Evolutionary conservation across 2,113 vertebrate species (phyloP).

Genomic region (Sapayoa aenigma): DNA sequence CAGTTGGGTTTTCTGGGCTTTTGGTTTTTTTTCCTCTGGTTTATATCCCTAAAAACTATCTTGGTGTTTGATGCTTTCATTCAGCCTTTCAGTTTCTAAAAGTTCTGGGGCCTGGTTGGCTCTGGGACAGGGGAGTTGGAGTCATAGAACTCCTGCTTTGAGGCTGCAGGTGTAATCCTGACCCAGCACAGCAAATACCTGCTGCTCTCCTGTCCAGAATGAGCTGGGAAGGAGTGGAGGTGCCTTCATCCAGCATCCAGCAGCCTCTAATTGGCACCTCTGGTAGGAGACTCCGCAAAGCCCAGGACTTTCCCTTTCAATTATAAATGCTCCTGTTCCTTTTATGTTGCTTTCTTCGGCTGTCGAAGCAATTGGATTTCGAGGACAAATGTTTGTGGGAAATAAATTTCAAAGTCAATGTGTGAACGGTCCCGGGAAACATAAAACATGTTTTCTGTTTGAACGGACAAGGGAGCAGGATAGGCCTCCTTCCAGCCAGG

Average conservation of each 20-base stretch:
- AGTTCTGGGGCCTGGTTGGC: conserved; percentile 20
- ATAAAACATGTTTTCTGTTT: not conserved
- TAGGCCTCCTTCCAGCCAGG: not conserved
- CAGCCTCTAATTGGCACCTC: conserved; percentile 39
- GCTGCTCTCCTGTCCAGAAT: rapidly evolving
- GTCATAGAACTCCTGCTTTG: not conserved
- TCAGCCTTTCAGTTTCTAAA: conserved; percentile 27
- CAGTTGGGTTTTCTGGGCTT: not conserved
- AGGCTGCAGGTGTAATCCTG: not conserved
- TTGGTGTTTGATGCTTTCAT: conserved; percentile 43
- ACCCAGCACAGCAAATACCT: not conserved
- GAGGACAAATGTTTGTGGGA: conserved; percentile 35
- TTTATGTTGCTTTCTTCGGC: not conserved
- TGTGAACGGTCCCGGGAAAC: not conserved
- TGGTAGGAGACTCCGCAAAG: not conserved
- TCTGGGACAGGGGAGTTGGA: not conserved
- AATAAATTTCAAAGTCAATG: not conserved
- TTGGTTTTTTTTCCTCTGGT: not conserved
- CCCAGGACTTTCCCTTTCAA: conserved; percentile 23
- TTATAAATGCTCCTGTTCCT: conserved; percentile 34
- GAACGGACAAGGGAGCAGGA: not conserved
- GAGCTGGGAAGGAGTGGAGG: not conserved
- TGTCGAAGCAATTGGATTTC: not conserved
- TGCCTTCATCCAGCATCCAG: not conserved
- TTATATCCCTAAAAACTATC: conserved; percentile 16